A percentile compares a stretch with the other conserved stretches of the same genome.
phyloP scores from a whole-genome alignment of 1,140 invertebrate genomes.

The Periplaneta americana region DNA sequence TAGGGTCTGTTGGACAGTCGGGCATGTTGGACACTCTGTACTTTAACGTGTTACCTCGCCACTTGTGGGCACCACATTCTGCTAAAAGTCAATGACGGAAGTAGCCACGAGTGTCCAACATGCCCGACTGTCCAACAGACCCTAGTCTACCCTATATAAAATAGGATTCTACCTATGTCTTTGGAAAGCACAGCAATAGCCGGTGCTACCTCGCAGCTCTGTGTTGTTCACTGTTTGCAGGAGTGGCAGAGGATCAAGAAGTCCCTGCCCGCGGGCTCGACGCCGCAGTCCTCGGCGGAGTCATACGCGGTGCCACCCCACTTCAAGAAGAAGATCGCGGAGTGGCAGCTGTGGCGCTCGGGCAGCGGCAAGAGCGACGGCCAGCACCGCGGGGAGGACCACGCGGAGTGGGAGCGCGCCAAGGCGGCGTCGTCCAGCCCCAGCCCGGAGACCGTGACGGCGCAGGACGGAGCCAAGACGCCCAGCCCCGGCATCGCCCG shows the following conservation, averaged over 20 bases:
- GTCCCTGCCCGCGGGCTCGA: constrained; percentile 31
- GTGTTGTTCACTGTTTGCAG: no score
- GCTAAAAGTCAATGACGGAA: no score
- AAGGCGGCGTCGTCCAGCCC: constrained; percentile 18
- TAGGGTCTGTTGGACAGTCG: no score
- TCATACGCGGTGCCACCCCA: neutral
- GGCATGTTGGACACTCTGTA: no score
- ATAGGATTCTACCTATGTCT: no score
- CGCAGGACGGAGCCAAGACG: constrained; percentile 9
- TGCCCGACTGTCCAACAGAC: no score
- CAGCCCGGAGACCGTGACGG: neutral
- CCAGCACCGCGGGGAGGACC: constrained; percentile 30
- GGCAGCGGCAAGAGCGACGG: constrained; percentile 30
- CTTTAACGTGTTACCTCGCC: no score
- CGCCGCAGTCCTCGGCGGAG: constrained; percentile 32
- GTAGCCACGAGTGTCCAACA: no score
- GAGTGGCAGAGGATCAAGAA: constrained; percentile 77
- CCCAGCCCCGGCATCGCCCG: constrained; percentile 25
- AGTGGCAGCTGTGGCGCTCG: constrained; percentile 65
- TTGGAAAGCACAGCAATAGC: no score
- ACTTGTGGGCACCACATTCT: no score
- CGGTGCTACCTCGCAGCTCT: no score
- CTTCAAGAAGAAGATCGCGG: constrained; percentile 45
- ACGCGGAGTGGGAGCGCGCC: constrained; percentile 48
- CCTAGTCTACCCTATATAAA: no score